Conservation (phyloP, 2,888 invertebrate genomes). For the Morpho deidamia region DNA sequence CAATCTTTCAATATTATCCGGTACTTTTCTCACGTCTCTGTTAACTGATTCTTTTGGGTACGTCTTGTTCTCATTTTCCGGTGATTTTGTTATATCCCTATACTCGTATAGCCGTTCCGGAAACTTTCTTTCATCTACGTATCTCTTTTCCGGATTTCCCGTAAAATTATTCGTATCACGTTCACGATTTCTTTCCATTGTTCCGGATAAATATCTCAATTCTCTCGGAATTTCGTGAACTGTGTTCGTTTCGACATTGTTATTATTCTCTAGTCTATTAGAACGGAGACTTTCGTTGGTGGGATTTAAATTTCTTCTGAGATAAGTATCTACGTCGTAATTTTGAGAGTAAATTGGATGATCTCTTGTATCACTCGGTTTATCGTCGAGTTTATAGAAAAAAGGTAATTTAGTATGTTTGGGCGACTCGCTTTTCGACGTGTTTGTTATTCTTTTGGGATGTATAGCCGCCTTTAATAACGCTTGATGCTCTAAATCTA, state of each 20-base stretch:
- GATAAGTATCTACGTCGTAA: slow-evolving; percentile 62
- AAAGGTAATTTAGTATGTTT: slow-evolving; percentile 46
- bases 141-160: not conserved
- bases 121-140: not conserved
- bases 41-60: not conserved
- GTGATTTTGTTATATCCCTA: not conserved
- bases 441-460: slow-evolving; percentile 17
- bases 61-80: not conserved
- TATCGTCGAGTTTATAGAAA: slow-evolving; percentile 46
- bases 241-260: slow-evolving; percentile 21
- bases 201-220: not conserved
- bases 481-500: slow-evolving; percentile 52
- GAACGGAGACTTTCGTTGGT: slow-evolving; percentile 37
- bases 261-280: slow-evolving; percentile 14
- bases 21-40: not conserved
- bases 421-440: slow-evolving; percentile 39
- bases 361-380: slow-evolving; percentile 64
- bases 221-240: slow-evolving; percentile 35
- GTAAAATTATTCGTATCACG: not conserved
- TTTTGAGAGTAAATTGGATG: slow-evolving; percentile 57
- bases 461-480: slow-evolving; percentile 32
- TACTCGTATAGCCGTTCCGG: not conserved
- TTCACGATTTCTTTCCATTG: not conserved
- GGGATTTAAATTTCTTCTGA: slow-evolving; percentile 57
- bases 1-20: not conserved